Conservation (phyloP, 2,888 invertebrate species). For the Pandemis heparana region DNA sequence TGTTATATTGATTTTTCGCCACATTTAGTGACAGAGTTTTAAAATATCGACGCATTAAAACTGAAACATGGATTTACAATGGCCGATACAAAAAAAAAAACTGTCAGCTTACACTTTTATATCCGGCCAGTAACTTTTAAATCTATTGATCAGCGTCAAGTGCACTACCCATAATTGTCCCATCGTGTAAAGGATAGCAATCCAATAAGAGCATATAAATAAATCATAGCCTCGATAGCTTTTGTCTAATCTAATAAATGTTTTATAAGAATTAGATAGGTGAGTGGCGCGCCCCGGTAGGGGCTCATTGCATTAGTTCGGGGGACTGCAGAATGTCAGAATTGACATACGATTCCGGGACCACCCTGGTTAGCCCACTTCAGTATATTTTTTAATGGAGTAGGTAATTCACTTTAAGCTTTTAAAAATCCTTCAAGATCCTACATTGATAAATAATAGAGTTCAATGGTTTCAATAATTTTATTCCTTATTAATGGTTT, state of each 20-base stretch:
- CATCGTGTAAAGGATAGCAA: constrained; percentile 67
- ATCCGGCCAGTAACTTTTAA: neutral
- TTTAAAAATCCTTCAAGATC: neutral
- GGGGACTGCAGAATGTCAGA: constrained; percentile 75
- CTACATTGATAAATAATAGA: too few species aligned
- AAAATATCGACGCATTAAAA: neutral
- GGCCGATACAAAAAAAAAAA: too few species aligned
- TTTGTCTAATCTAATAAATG: constrained; percentile 84
- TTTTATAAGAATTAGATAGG: constrained; percentile 84
- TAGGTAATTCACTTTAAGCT: constrained; percentile 44
- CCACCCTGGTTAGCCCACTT: constrained; percentile 37
- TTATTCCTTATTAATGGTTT: neutral
- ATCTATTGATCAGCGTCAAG: neutral
- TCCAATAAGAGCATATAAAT: constrained; percentile 80
- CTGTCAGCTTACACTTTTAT: neutral
- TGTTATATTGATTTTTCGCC: constrained; percentile 2
- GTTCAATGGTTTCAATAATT: neutral
- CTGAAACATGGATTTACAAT: too few species aligned
- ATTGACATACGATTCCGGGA: constrained; percentile 62
- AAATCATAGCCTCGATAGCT: constrained; percentile 80
- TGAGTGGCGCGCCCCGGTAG: constrained; percentile 70
- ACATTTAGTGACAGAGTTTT: neutral
- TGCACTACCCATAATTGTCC: constrained; percentile 46
- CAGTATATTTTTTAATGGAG: constrained; percentile 55
- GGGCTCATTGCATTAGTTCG: constrained; percentile 73